These are phyloP conservation scores for Hypotaenidia okinawae DNA, from an alignment of 2,797 vertebrate genomes.

Conservation along the genomic window DNA sequence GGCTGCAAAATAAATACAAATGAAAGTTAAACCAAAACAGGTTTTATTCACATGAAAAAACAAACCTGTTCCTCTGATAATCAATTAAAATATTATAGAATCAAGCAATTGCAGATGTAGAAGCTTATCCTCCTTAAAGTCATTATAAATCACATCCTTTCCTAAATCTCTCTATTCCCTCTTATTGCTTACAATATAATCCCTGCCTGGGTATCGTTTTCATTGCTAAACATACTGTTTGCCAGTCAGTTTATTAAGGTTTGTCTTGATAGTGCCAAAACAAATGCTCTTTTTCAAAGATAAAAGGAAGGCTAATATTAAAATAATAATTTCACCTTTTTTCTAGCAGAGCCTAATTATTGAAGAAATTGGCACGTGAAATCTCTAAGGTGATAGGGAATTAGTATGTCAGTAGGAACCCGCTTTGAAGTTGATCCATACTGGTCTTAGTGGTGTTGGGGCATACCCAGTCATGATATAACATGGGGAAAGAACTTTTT, in stretches of 20 bases:
- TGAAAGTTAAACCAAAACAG: constrained; percentile 70
- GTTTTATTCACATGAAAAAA: constrained; percentile 82
- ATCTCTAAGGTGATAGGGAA: constrained; percentile 75
- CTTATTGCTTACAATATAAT: constrained; percentile 83
- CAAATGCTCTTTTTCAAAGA: constrained; percentile 76
- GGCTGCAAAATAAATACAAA: constrained; percentile 81
- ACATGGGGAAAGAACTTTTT: not conserved
- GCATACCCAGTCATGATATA: constrained; percentile 6
- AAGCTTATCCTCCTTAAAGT: constrained; percentile 89
- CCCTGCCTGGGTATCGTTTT: constrained; percentile 83
- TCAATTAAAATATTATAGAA: constrained; percentile 86
- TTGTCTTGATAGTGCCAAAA: constrained; percentile 80
- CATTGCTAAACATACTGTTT: constrained; percentile 85
- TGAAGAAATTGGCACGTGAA: constrained; percentile 57
- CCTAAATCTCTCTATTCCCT: constrained; percentile 88
- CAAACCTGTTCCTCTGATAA: constrained; percentile 83
- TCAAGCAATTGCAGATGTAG: constrained; percentile 85
- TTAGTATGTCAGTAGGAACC: constrained; percentile 36
- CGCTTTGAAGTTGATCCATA: constrained; percentile 81
- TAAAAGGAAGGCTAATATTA: constrained; percentile 79
- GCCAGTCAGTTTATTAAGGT: constrained; percentile 84
- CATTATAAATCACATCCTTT: constrained; percentile 91
- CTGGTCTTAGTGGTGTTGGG: constrained; percentile 67
- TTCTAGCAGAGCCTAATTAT: constrained; percentile 63
- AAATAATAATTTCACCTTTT: constrained; percentile 72